Base-by-base conservation (phyloP, 2,888 invertebrate species). In the Anodontia alba region DNA sequence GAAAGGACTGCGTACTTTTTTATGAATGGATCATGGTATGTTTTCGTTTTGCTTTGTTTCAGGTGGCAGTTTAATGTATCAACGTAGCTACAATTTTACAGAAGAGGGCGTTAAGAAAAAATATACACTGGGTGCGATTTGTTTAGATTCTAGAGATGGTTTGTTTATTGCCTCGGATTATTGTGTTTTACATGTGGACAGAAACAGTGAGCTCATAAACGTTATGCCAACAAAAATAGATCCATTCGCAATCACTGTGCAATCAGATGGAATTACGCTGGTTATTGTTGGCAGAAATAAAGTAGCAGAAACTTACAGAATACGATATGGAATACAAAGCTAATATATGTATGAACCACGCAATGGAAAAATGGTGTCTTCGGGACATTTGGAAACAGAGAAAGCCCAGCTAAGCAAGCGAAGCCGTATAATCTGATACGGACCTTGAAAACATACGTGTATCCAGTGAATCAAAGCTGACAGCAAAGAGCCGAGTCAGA, bases 221-320 rank as follows among this genome's bases (percentile, higher is more conserved):
- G 69, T 69, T 15, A 26, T 69, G 42, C 69, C 69, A 1, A 69
- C 69, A 5, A 69, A 69, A 29, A 69, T 69, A 23, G 69, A 69
- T 33, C 69, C 69, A 2, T 69, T 10, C 17, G 46, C 69, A 17
- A 69, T 69, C 3, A 29, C 43, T 1, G 69, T 26, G 20, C 43
- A 31, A 38, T 15, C 20, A 23, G 69, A 46, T 26, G 46, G 46
- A 1, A 43, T 43, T 8, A 69, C 46, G 15, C 29, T 69, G 1
- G 69, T 69, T 12, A 46, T 69, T 26, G 69, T 46, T 7, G 69
- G 69, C 1, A 26, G 69, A 42, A 69, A 69, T 33, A 69, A 69
- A 15, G 42, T n/a, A 29, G 69, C 69, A 31, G 69, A 69, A 17
- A 69, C 46, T 20, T 46, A 43, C n/a, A 42, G 69, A 46, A n/a